Evolutionary conservation across 2,797 vertebrate genomes (phyloP), one percentile per base, ranked within the genome.

Genomic region (Pelobates cultripes): DNA sequence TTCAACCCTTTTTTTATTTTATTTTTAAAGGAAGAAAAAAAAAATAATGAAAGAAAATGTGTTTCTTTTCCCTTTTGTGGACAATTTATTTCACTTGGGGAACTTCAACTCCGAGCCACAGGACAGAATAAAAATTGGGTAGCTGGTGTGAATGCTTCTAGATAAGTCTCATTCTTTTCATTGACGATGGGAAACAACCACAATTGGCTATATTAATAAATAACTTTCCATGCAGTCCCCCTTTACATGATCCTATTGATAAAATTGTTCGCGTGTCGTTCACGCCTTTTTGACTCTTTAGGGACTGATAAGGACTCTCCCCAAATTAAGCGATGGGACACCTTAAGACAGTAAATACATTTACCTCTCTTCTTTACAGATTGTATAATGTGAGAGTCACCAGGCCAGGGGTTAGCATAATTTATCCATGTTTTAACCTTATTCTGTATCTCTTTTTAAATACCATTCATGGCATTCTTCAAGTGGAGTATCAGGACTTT

Each of bases 221-320:
- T 97, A 96, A 96, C 96, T 94, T 93, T 93, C 91, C 91, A 93
- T 95, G 92, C 95, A 96, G 94, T 92, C 94, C 93, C 95, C 92
- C 93, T 96, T 95, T 96, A 95, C 95, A 94, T 95, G 93, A 93
- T 92, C 87, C 96, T 92, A 96, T 96, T 97, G 96, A 97, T 90
- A 94, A 95, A 95, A 96, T 94, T 94, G 95, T 95, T 97, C 96
- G 96, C 96, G 97, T 98, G 97, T 97, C 96, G 94, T 95, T 96
- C 94, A 93, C 94, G 93, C 95, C 95, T 93, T 95, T 28, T 96
- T 95, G 93, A 92, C 91, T 94, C 92, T 91, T 95, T 93, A 92
- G 87, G 87, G 87, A 85, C 71, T 74, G 63, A 90, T 89, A 85
- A 91, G 92, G 91, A 91, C 86, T 86, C 86, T 89, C 88, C 89